phyloP scores from a whole-genome alignment of 2,888 invertebrate species.

The Andrena haemorrhoa region DNA sequence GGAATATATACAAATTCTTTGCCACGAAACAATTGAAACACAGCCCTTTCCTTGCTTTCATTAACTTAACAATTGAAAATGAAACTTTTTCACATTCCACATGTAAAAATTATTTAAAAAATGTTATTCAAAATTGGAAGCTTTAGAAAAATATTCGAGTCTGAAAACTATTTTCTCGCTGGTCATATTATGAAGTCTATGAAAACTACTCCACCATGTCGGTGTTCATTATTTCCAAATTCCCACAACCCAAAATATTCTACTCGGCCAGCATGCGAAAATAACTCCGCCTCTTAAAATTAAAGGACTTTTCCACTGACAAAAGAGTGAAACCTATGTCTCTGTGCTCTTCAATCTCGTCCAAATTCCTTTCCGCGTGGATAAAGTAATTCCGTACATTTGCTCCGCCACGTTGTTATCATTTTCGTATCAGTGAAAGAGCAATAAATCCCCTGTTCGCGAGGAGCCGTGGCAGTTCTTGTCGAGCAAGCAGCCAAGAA shows the following conservation, averaged over 20 bases:
- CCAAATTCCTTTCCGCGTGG: neutral
- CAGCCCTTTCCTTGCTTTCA: no score
- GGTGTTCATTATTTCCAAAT: no score
- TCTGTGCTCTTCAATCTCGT: neutral
- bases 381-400: constrained; percentile 11
- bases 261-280: no score
- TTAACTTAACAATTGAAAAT: no score
- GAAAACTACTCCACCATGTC: neutral
- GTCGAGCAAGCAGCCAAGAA: constrained; percentile 34
- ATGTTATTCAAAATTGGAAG: no score
- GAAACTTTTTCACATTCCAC: neutral
- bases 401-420: neutral
- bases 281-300: no score
- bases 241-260: no score
- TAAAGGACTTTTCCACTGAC: no score
- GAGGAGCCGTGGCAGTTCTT: constrained; percentile 4
- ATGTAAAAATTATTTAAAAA: neutral
- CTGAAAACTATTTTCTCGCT: neutral
- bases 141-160: no score
- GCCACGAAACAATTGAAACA: no score
- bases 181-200: neutral
- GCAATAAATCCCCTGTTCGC: constrained; percentile 26
- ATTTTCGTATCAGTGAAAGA: constrained; percentile 1
- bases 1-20: neutral
- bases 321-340: no score